A percentile compares a stretch with the other conserved stretches of the same genome.
Evolutionary conservation across 2,113 vertebrate species (phyloP).

Genomic region (Oxyruncus cristatus): DNA sequence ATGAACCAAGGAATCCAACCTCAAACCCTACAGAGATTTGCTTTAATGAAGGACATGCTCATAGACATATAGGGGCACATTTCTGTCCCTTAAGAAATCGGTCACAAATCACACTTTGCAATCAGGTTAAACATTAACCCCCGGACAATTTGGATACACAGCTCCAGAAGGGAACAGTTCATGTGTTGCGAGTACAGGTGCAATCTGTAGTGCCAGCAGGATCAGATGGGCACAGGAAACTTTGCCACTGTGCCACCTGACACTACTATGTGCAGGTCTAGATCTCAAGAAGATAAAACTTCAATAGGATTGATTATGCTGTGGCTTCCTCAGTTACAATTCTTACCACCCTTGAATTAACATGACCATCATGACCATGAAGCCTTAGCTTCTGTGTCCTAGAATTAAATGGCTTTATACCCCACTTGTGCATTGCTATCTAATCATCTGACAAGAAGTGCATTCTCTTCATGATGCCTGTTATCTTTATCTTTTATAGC

Average conservation of each 20-base stretch:
- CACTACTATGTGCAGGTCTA: not conserved
- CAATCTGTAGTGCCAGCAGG: constrained; percentile 28
- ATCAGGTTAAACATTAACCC: constrained; percentile 12
- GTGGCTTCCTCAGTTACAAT: not conserved
- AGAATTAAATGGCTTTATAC: not conserved
- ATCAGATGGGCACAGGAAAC: constrained; percentile 28
- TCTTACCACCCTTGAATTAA: not conserved
- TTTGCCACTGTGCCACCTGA: not conserved
- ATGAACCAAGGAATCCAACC: not conserved
- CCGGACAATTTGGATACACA: not conserved
- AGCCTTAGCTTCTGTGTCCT: not conserved
- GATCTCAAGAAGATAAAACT: not conserved
- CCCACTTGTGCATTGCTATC: not conserved
- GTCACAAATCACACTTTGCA: not conserved
- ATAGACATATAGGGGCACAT: not conserved
- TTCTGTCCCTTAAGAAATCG: not conserved
- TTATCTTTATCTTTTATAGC: not conserved
- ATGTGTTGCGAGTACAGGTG: not conserved
- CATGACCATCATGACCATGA: not conserved
- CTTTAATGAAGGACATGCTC: not conserved
- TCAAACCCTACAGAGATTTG: not conserved
- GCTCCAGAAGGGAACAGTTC: not conserved
- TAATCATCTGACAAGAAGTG: not conserved
- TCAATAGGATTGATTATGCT: not conserved
- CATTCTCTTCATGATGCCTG: not conserved